Evolutionary conservation across 2,113 vertebrate genomes (phyloP).

Genomic region (Setophaga coronata): DNA sequence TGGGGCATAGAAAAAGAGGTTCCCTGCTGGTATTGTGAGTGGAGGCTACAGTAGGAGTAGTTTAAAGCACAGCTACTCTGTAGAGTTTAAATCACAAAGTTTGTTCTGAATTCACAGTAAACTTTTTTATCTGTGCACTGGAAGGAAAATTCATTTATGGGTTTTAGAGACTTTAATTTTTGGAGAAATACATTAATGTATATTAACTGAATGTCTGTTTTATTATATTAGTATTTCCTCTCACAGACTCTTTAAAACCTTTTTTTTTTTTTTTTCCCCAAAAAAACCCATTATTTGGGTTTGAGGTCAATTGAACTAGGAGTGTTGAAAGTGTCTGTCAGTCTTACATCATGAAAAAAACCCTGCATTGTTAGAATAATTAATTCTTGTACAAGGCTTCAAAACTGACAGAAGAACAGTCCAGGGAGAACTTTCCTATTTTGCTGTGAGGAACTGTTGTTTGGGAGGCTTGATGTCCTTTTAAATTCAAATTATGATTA

Average conservation of each 20-base stretch:
- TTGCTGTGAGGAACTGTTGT: neutral
- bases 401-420: neutral
- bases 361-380: neutral
- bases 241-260: neutral
- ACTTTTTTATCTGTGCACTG: neutral
- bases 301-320: neutral
- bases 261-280: accelerated
- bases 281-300: neutral
- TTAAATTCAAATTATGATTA: neutral
- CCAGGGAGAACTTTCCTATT: neutral
- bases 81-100: neutral
- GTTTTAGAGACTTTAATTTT: neutral
- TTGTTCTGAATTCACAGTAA: neutral
- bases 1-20: neutral
- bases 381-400: neutral
- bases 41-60: neutral
- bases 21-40: neutral
- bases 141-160: neutral
- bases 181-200: neutral
- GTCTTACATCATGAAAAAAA: neutral
- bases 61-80: neutral
- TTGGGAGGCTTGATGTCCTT: too few species aligned
- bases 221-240: neutral
- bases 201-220: neutral
- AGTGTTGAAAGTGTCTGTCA: neutral